phyloP scores from a whole-genome alignment of 2,113 vertebrate species.

The Gulo gulo region DNA sequence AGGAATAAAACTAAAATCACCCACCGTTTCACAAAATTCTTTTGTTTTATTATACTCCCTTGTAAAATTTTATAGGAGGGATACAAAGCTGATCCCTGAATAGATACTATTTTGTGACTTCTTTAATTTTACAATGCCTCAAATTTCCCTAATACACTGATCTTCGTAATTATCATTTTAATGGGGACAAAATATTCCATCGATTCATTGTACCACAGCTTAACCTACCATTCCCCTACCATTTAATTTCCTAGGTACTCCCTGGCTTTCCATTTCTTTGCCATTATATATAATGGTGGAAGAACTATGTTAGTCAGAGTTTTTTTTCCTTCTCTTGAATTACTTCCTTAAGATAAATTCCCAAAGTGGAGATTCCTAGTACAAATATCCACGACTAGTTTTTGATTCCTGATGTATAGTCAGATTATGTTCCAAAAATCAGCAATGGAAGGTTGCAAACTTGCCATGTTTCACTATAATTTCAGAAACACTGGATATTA shows the following conservation, averaged over 20 bases:
- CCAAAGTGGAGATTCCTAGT: neutral
- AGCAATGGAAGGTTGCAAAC: neutral
- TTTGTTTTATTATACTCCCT: neutral
- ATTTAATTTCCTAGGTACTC: neutral
- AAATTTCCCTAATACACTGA: neutral
- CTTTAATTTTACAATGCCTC: neutral
- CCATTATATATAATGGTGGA: neutral
- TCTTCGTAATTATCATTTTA: neutral
- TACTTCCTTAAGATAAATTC: conserved; percentile 25
- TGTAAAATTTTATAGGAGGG: neutral
- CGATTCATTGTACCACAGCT: neutral
- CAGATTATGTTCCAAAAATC: conserved; percentile 6
- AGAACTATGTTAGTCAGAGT: neutral
- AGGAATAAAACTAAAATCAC: neutral
- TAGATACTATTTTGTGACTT: neutral
- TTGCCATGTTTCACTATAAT: neutral
- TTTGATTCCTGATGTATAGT: neutral
- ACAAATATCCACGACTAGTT: neutral
- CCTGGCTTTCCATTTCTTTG: neutral
- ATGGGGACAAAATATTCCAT: neutral
- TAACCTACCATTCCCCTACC: neutral
- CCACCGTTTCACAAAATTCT: neutral
- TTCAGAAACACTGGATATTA: neutral
- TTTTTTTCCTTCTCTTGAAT: neutral
- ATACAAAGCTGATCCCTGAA: neutral